A percentile compares a stretch with the other conserved stretches of the same genome.
These are phyloP conservation scores for Gambelia wislizenii DNA, from an alignment of 2,797 vertebrate species.

Conservation along the genomic window DNA sequence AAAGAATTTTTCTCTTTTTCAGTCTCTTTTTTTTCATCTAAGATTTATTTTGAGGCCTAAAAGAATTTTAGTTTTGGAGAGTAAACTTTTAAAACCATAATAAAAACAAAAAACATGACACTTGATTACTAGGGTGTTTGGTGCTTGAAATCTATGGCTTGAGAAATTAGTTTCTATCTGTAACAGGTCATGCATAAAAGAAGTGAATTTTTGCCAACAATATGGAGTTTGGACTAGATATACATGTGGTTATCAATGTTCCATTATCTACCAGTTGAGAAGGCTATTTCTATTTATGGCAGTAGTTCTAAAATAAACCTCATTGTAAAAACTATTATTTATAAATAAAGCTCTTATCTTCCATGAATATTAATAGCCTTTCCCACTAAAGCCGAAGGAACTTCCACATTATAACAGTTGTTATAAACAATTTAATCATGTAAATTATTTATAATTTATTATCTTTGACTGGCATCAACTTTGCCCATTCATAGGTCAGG, in stretches of 20 bases:
- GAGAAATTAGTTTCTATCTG: conserved; percentile 59
- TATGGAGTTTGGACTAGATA: conserved; percentile 5
- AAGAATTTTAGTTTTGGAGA: conserved; percentile 37
- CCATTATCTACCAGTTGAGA: conserved; percentile 30
- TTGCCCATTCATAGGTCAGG: conserved; percentile 8
- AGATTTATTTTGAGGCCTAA: conserved; percentile 41
- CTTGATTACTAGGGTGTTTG: conserved; percentile 59
- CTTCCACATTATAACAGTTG: conserved; percentile 40
- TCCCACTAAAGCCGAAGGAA: conserved; percentile 38
- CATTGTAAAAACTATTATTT: conserved; percentile 49
- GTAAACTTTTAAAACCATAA: conserved; percentile 40
- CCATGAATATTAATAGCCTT: conserved; percentile 52
- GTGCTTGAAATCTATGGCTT: too few relatives aligned
- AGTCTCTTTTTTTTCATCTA: background rate
- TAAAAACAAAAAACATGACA: conserved; percentile 35
- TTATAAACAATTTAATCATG: conserved; percentile 56
- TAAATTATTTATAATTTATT: conserved; percentile 43
- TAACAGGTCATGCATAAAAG: background rate
- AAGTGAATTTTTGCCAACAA: conserved; percentile 50
- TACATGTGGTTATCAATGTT: conserved; percentile 60
- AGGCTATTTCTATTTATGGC: conserved; percentile 52
- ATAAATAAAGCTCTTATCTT: conserved; percentile 49
- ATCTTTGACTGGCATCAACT: background rate
- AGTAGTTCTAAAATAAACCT: conserved; percentile 46
- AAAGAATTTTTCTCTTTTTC: conserved; percentile 14